Percentiles rank a stretch among this genome's conserved stretches.
These are phyloP conservation scores for Parauchenoglanis punctatus DNA, from an alignment of 2,797 vertebrate species.

Conservation along the genomic window DNA sequence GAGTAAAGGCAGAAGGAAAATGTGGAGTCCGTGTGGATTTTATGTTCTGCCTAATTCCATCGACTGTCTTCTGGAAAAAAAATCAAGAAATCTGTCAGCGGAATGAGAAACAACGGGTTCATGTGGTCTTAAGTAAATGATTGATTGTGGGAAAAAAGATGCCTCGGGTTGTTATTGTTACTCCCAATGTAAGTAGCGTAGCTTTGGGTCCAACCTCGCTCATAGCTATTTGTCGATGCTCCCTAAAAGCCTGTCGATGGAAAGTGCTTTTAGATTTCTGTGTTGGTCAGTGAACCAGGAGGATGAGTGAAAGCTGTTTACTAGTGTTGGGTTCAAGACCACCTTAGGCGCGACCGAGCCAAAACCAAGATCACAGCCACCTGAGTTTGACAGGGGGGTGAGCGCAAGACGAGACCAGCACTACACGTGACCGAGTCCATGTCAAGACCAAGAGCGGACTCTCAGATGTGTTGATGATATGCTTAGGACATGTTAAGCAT, in stretches of 20 bases:
- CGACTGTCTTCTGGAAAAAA: neutral
- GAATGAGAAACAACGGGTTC: neutral
- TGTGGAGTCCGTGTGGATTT: neutral
- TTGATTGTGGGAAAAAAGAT: neutral
- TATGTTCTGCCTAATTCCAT: neutral
- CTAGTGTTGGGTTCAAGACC: neutral
- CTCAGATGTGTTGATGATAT: neutral
- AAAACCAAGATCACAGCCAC: neutral
- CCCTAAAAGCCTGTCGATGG: constrained; percentile 2
- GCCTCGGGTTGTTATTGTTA: neutral
- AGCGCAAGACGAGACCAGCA: neutral
- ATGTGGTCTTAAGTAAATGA: neutral
- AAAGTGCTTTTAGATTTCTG: neutral
- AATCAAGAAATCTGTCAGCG: neutral
- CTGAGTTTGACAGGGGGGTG: neutral
- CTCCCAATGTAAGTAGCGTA: neutral
- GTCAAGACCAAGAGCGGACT: neutral
- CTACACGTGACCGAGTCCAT: neutral
- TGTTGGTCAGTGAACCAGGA: neutral
- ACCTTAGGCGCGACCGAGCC: neutral
- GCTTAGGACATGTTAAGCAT: neutral
- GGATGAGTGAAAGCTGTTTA: neutral
- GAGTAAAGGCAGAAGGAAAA: neutral
- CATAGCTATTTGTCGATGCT: constrained; percentile 14
- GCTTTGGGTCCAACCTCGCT: neutral